A percentile compares a stretch with the other conserved stretches of the same genome.
Evolutionary conservation across 2,797 vertebrate genomes (phyloP).

Genomic region (Galaxias olidus): DNA sequence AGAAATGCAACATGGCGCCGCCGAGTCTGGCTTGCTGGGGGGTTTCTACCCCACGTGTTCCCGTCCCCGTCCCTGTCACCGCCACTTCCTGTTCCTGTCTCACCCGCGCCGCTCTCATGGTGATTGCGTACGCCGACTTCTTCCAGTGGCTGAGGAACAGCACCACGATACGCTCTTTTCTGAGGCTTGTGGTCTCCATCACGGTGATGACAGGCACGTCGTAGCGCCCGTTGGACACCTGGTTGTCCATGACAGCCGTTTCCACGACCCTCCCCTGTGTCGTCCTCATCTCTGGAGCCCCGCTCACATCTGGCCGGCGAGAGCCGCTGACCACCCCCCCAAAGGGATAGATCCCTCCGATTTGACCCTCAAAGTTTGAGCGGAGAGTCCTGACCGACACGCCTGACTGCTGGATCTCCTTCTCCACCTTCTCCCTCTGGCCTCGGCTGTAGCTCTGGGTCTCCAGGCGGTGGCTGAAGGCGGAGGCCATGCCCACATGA

Average conservation of each 20-base stretch:
- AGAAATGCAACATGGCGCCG: slow-evolving; percentile 73
- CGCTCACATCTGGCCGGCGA: not conserved
- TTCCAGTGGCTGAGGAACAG: slow-evolving; percentile 95
- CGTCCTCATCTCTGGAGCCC: slow-evolving; percentile 21
- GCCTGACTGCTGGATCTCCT: slow-evolving; percentile 86
- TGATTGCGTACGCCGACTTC: slow-evolving; percentile 82
- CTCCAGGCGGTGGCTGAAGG: slow-evolving; percentile 70
- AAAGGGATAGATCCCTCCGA: slow-evolving; percentile 69
- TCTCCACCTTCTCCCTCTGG: slow-evolving; percentile 70
- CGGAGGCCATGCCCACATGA: slow-evolving; percentile 67
- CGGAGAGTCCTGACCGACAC: slow-evolving; percentile 85
- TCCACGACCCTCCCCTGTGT: slow-evolving; percentile 1
- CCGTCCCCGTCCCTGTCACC: not conserved
- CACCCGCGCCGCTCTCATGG: slow-evolving; percentile 66
- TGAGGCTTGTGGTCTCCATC: slow-evolving; percentile 76
- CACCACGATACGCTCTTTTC: slow-evolving; percentile 90
- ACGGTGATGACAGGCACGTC: slow-evolving; percentile 32
- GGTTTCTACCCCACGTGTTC: slow-evolving; percentile 2
- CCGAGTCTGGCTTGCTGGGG: slow-evolving; percentile 30
- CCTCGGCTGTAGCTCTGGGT: slow-evolving; percentile 63
- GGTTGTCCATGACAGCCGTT: slow-evolving; percentile 37
- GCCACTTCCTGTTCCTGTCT: slow-evolving; percentile 42
- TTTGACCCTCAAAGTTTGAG: slow-evolving; percentile 84
- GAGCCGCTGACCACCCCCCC: slow-evolving; percentile 57
- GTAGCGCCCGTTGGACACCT: slow-evolving; percentile 35